Evolutionary conservation across 1,140 invertebrate genomes (phyloP).

Genomic region (Pectinophora gossypiella): DNA sequence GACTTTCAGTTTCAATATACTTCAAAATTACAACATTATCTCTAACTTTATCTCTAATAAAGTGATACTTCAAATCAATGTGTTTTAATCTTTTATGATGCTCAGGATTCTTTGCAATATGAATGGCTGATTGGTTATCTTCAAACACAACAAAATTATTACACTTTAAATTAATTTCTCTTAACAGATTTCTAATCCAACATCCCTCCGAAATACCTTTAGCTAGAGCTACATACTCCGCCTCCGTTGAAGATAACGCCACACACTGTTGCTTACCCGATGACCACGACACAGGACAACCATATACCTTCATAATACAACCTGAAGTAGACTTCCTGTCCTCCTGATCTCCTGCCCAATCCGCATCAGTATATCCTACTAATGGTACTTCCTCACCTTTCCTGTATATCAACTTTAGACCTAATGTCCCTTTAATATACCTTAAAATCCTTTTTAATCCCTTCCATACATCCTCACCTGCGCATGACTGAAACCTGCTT

Average conservation of each 20-base stretch:
- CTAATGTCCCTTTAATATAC: slow-evolving; percentile 34
- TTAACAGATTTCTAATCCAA: slow-evolving; percentile 16
- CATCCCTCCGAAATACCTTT: slow-evolving; percentile 15
- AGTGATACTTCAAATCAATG: background rate
- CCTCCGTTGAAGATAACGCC: slow-evolving; percentile 39
- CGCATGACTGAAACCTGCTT: slow-evolving; percentile 30
- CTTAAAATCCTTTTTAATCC: slow-evolving; percentile 31
- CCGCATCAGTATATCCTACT: slow-evolving; percentile 29
- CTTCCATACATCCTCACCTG: slow-evolving; percentile 25
- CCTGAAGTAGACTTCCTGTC: slow-evolving; percentile 43
- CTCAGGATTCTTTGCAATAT: background rate
- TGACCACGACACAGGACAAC: slow-evolving; percentile 32
- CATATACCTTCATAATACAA: slow-evolving; percentile 28
- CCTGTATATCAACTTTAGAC: slow-evolving; percentile 17
- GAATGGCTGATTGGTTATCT: background rate
- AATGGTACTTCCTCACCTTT: slow-evolving; percentile 1
- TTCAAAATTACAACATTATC: background rate
- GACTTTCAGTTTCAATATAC: background rate
- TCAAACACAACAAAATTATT: background rate
- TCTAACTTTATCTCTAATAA: background rate
- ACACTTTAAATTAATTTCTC: background rate
- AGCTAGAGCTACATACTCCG: slow-evolving; percentile 43
- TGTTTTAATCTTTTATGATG: background rate
- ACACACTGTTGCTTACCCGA: slow-evolving; percentile 40
- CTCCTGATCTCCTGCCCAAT: slow-evolving; percentile 35